Conservation (phyloP, 2,797 vertebrate genomes). For the Rhynchotus rufescens region DNA sequence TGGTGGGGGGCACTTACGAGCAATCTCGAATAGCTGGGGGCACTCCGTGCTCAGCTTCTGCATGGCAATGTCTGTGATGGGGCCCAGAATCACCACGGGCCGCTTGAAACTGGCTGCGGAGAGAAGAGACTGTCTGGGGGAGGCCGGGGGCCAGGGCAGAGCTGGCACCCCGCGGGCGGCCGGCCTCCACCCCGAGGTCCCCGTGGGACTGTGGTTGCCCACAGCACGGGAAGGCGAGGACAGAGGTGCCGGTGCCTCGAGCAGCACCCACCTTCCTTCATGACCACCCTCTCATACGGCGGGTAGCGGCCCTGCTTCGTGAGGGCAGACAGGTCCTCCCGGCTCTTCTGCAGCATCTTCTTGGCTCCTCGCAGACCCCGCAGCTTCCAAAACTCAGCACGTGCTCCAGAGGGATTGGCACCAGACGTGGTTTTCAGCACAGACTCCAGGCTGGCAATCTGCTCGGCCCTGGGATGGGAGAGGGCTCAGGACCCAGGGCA, state of each 20-base stretch:
- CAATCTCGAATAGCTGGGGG: conserved; percentile 89
- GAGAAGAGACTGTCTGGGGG: neutral
- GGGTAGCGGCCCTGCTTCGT: conserved; percentile 96
- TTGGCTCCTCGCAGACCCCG: conserved; percentile 93
- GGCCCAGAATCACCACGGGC: conserved; percentile 94
- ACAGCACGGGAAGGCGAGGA: neutral
- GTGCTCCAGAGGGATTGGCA: conserved; percentile 80
- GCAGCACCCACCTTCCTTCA: conserved; percentile 87
- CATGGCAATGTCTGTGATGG: conserved; percentile 93
- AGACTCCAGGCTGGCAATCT: conserved; percentile 87
- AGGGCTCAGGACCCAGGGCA: neutral
- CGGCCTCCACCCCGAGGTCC: rapidly evolving
- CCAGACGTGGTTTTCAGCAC: conserved; percentile 77
- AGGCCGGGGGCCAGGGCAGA: neutral
- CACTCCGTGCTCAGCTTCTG: conserved; percentile 89
- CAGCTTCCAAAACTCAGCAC: conserved; percentile 97
- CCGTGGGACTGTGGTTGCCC: neutral
- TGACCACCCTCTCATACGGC: conserved; percentile 91
- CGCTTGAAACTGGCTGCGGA: conserved; percentile 92
- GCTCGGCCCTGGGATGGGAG: conserved; percentile 87
- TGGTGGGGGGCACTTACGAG: conserved; percentile 79
- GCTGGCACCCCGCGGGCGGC: neutral
- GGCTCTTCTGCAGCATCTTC: conserved; percentile 85
- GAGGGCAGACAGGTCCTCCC: conserved; percentile 92
- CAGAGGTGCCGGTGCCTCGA: neutral